These are phyloP conservation scores for Chamaea fasciata DNA, from an alignment of 2,113 vertebrate species.

Conservation along the genomic window DNA sequence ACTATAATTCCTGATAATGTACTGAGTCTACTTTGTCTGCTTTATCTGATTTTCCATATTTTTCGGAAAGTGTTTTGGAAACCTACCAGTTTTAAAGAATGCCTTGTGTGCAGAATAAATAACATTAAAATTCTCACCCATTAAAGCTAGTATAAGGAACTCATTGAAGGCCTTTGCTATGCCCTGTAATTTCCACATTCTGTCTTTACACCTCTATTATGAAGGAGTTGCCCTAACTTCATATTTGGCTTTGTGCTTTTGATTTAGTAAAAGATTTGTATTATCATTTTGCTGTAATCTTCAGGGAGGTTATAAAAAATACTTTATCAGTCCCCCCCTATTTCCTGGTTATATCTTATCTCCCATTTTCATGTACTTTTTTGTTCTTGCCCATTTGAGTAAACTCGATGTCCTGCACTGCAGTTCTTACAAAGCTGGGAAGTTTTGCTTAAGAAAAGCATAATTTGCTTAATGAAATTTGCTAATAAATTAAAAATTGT, in stretches of 20 bases:
- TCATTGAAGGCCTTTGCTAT: neutral
- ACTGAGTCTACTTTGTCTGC: neutral
- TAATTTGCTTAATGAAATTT: neutral
- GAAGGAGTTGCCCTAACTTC: neutral
- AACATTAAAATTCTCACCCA: neutral
- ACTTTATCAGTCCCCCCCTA: neutral
- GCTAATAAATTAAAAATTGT: neutral
- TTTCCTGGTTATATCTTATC: neutral
- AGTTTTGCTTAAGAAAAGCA: neutral
- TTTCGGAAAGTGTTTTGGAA: neutral
- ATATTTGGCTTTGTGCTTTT: neutral
- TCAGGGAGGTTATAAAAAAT: neutral
- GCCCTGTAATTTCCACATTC: neutral
- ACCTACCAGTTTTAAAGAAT: neutral
- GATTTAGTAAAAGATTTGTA: neutral
- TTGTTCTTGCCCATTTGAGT: neutral
- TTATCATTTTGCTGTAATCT: neutral
- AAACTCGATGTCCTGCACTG: neutral
- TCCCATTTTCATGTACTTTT: neutral
- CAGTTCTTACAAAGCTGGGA: neutral
- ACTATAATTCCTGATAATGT: neutral
- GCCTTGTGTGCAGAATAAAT: neutral
- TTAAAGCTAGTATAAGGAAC: neutral
- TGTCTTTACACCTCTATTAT: neutral
- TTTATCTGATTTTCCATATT: neutral